Evolutionary conservation across 1,140 invertebrate species (phyloP).

Genomic region (Diprion similis): DNA sequence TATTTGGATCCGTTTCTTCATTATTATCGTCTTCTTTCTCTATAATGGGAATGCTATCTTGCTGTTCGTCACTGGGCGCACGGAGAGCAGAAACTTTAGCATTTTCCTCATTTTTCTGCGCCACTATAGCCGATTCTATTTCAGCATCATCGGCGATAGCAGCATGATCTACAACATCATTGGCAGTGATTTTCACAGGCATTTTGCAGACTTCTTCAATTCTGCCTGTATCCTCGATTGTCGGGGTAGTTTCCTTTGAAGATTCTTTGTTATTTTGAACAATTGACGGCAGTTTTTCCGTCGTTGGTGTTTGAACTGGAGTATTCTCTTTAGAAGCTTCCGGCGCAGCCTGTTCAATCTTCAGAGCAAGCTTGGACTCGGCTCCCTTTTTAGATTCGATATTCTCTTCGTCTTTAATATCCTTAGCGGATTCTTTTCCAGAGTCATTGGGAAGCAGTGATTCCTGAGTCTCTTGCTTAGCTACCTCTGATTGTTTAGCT

Average conservation of each 20-base stretch:
- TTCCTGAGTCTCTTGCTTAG: constrained; percentile 33
- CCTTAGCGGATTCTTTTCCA: constrained; percentile 35
- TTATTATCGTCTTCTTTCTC: constrained; percentile 35
- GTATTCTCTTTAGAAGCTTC: constrained; percentile 33
- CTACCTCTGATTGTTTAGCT: constrained; percentile 25
- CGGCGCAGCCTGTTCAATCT: constrained; percentile 21
- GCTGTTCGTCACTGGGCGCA: constrained; percentile 26
- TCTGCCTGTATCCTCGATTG: constrained; percentile 37
- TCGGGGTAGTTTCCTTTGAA: constrained; percentile 30
- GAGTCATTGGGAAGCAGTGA: constrained; percentile 29
- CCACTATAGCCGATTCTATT: constrained; percentile 50
- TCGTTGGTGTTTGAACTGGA: constrained; percentile 11
- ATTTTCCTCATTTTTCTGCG: constrained; percentile 63
- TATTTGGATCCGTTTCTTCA: constrained; percentile 33
- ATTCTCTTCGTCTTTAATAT: constrained; percentile 49
- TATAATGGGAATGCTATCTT: constrained; percentile 24
- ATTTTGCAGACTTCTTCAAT: constrained; percentile 25
- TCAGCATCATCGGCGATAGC: constrained; percentile 37
- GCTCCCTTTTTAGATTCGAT: constrained; percentile 46
- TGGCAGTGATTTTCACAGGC: constrained; percentile 32
- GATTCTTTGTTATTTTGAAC: constrained; percentile 32
- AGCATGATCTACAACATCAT: constrained; percentile 54
- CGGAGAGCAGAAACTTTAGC: constrained; percentile 50
- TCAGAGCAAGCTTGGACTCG: constrained; percentile 25
- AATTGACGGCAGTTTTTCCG: constrained; percentile 12